These are phyloP conservation scores for Ceraclea dissimilis DNA, from an alignment of 2,888 invertebrate genomes.

Conservation along the genomic window DNA sequence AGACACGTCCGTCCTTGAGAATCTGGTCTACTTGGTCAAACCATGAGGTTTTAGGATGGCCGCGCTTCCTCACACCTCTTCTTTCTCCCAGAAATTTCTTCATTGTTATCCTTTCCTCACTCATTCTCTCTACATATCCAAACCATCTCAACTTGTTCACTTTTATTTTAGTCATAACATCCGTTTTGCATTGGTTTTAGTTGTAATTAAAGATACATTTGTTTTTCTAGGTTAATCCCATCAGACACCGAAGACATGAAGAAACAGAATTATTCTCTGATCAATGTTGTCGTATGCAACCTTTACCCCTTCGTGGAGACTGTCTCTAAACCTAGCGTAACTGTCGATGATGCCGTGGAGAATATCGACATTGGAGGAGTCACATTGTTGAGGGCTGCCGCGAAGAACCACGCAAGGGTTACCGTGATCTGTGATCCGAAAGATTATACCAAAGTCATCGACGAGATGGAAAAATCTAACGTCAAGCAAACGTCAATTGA, in stretches of 20 bases:
- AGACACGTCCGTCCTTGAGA: too few species aligned
- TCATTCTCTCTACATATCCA: too few species aligned
- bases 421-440: slow-evolving; percentile 87
- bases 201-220: too few species aligned
- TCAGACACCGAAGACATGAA: slow-evolving; percentile 76
- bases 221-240: slow-evolving; percentile 55
- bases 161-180: too few species aligned
- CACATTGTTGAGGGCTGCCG: slow-evolving; percentile 88
- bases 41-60: too few species aligned
- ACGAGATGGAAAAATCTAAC: slow-evolving; percentile 58
- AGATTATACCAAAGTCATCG: slow-evolving; percentile 73
- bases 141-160: too few species aligned
- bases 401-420: slow-evolving; percentile 93
- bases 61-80: too few species aligned
- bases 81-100: too few species aligned
- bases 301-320: slow-evolving; percentile 92
- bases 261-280: slow-evolving; percentile 69
- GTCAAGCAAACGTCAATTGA: slow-evolving; percentile 62
- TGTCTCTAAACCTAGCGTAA: slow-evolving; percentile 71
- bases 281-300: slow-evolving; percentile 91
- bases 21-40: too few species aligned
- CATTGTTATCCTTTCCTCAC: too few species aligned
- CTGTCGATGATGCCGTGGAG: slow-evolving; percentile 83
- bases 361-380: slow-evolving; percentile 98
- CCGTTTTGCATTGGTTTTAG: too few species aligned